Evolutionary conservation across 2,888 invertebrate species (phyloP), one percentile per base, ranked within the genome.

Genomic region (Aproaerema taeniolella): DNA sequence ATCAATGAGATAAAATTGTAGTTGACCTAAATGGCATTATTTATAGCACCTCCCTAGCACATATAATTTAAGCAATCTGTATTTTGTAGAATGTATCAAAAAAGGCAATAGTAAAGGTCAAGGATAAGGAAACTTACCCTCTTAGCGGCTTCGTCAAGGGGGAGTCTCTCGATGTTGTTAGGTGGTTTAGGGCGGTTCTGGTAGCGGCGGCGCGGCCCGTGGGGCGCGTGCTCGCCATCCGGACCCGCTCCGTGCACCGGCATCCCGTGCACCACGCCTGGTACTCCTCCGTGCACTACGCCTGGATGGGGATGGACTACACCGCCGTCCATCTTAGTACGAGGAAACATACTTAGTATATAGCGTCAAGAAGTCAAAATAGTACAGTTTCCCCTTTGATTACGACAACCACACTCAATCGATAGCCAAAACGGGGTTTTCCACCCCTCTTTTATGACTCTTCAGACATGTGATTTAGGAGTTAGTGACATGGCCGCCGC

Each of bases 111-210:
- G n/a, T n/a, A n/a, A n/a, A n/a, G n/a, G n/a, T n/a, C n/a, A n/a
- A n/a, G n/a, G n/a, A n/a, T n/a, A n/a, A n/a, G 8, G 20, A 20
- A 20, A 54, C 64, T 59, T 74, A 89, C 91, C 69, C 91, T 71
- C 68, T 91, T 91, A 39, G 92, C 92, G 40, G 92, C 92, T 68
- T 92, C 92, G 58, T 91, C 91, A 15, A 92, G 75, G 0, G 92
- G 91, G 50, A 92, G 65, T 31, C 89, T 79, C 52, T 91, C 91
- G 26, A 75, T 46, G 46, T 77, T 85, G 51, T 69, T 82, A 1
- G 69, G 63, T 6, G 79, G 79, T 35, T 85, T 82, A 0, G 83
- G 79, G 16, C 87, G 61, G 53, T 76, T 85, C 49, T 77, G 79
- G 51, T 75, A 86, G 11, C 83, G 81, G 11, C 87, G 77, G 1